Conservation (phyloP, 2,797 vertebrate species). For the Phaenicophaeus curvirostris region DNA sequence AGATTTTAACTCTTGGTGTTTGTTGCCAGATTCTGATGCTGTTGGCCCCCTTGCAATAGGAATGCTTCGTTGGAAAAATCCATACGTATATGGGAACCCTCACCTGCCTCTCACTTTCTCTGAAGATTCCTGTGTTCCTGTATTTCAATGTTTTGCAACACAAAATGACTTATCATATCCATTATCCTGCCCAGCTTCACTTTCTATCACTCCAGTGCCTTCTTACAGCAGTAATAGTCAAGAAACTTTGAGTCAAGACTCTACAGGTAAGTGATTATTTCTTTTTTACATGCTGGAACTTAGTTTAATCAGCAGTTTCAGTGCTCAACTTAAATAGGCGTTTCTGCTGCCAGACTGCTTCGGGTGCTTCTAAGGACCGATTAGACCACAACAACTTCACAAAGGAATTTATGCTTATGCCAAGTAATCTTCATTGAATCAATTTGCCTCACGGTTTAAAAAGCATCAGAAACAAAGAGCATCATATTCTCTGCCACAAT, state of each 20-base stretch:
- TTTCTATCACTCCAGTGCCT: slow-evolving; percentile 88
- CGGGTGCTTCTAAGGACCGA: neutral
- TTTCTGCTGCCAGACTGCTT: neutral
- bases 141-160: slow-evolving; percentile 68
- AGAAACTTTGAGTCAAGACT: slow-evolving; percentile 87
- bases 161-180: slow-evolving; percentile 79
- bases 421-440: neutral
- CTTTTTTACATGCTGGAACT: neutral
- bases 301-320: neutral
- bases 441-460: neutral
- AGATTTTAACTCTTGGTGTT: slow-evolving; percentile 12
- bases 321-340: neutral
- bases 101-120: slow-evolving; percentile 64
- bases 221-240: slow-evolving; percentile 84
- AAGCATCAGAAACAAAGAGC: neutral
- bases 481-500: neutral
- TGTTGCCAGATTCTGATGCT: slow-evolving; percentile 81
- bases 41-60: slow-evolving; percentile 83
- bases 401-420: neutral
- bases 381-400: neutral
- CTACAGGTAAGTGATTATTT: slow-evolving; percentile 75
- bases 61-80: slow-evolving; percentile 86
- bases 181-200: slow-evolving; percentile 88
- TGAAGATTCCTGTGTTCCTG: slow-evolving; percentile 76
- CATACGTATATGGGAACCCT: slow-evolving; percentile 62